Base-by-base conservation (phyloP, 2,888 invertebrate species). In the Caenorhabditis plicata region DNA sequence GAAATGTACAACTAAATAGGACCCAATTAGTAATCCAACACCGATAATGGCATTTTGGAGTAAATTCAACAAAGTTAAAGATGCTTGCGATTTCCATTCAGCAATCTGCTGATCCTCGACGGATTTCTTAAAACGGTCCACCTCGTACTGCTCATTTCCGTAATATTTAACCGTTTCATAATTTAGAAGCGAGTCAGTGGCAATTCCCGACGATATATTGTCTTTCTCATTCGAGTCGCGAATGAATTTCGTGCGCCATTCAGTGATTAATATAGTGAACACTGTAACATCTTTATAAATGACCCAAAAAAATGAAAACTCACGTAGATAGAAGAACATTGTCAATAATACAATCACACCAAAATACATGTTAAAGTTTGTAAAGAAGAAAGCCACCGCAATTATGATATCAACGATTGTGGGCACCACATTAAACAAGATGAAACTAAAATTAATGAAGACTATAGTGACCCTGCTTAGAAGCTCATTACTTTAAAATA, bases 161-260 rank as follows among this genome's bases (percentile, higher is more conserved):
- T 95, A 96, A 83, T 96, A 96, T 82, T 98, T 98, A 0, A 85
- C 96, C 0, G 96, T 96, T 85, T 98, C 96, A 83, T 92, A 96
- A 84, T 98, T 98, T 13, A 96, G 85, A 47, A 98, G 84, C 0
- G 96, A 95, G 83, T 98, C 96, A 0, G 96, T 93, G 15, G 68
- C 67, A 56, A 89, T 87, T 4, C 92, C 90, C 75, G 91, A 89
- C 56, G 90, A 89, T 31, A 88, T 90, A 83, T 96, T 98, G 81
- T 96, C 95, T 0, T 92, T 89, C 25, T 88, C 85, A 83, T 96
- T 98, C 92, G 94, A 93, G 4, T 89, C 87, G 27, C 95, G 85
- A 71, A 94, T 89, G 83, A 87, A 96, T 82, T 95, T 91, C 0
- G 95, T 96, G 13, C 96, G 86, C 96, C 96, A 96, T 84, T 96